Evolutionary conservation across 2,113 vertebrate species (phyloP), one percentile per base, ranked within the genome.

Genomic region (Cathartes aura): DNA sequence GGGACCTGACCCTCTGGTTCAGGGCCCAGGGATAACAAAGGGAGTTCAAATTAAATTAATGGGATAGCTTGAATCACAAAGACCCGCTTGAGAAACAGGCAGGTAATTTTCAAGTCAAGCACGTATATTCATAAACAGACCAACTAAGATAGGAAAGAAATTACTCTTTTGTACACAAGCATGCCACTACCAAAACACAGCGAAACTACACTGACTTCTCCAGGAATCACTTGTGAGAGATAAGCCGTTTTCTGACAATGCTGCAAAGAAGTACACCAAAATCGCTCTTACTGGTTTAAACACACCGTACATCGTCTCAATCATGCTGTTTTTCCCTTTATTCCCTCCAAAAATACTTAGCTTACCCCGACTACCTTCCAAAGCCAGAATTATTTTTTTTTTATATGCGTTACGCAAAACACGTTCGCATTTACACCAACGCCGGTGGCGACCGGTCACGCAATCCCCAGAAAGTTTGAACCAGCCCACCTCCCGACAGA

Each of bases 221-320:
- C 78, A 64, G 78, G 50, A 81, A 59, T 2, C 21, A 1, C 38
- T 16, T 15, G 0, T 5, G 21, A 52, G 9, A 23, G 29, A 32
- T 16, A 27, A 87, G 16, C 60, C 6, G 34, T 79, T 87, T 95
- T 94, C 95, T 85, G 95, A 96, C 97, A 97, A 91, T 75, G 93
- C 95, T 94, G 89, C 74, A 0, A 47, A 74, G 64, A 0, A 38
- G 68, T 34, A 82, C 70, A 72, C 91, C 87, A 58, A 82, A 82
- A 90, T 40, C 30, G 10, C 78, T 72, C 81, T 85, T 36, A 32
- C 86, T 75, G 12, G 12, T 43, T 93, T 55, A 34, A 89, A 79
- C 36, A 36, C 76, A 26, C 24, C 6, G 12, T 26, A 5, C 34
- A 30, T 4, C 18, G 4, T 10, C 60, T 64, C 34, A 4, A 24